Evolutionary conservation across 2,888 invertebrate species (phyloP), one percentile per base, ranked within the genome.

Genomic region (Mantis religiosa): DNA sequence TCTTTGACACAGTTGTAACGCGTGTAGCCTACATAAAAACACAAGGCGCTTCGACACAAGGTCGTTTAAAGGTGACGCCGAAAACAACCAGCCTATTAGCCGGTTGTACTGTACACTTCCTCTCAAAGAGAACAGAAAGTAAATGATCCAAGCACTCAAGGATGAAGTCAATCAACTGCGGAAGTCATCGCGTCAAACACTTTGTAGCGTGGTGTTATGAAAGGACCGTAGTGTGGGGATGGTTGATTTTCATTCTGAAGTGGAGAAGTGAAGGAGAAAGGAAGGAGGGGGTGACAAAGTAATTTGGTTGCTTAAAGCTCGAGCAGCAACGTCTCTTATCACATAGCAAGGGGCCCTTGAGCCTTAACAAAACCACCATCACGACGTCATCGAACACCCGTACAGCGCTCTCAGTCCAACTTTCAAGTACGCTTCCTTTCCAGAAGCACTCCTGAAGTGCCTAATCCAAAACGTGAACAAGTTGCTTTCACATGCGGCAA

Each of bases 301-400:
- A 86, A 86, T 86, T 86, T 86, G 86, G 86, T 86, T 86, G 86
- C 86, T 86, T 86, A 28, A 81, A 81, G 71, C 28, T 30, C 71
- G 71, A 81, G 84, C 28, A 34, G 28, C 86, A 71, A 25, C 54
- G 54, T 28, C 71, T 81, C 86, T 86, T 86, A 86, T 86, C 86
- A 86, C 86, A 71, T 71, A 71, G 54, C 54, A 71, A 71, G 54
- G 54, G 54, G 25, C 54, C 54, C 54, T 71, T 71, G 54, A 71
- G 54, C 54, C 54, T 25, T 71, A 71, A 71, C 54, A 71, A 71
- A 71, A 71, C 54, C 54, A 71, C 54, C 54, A 71, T 71, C 54
- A 71, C 54, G 54, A 71, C 54, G 54, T 71, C 54, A 71, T 71
- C 54, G 54, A 71, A 71, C 54, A 71, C 54, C 54, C 54, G 54